phyloP scores from a whole-genome alignment of 2,888 invertebrate species.

The Tetanocera ferruginea region DNA sequence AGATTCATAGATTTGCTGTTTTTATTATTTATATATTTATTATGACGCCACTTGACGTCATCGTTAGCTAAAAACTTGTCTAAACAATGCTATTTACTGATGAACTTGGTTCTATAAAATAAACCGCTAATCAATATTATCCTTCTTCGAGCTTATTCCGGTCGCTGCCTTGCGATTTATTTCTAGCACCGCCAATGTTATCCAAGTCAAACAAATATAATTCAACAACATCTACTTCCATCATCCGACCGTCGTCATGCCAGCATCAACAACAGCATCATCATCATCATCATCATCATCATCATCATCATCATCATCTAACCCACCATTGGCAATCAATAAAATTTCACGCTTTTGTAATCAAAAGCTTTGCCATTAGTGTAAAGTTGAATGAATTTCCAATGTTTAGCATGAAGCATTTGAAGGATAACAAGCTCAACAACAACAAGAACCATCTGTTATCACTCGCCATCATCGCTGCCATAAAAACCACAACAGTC shows the following conservation, averaged over 20 bases:
- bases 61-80: no score
- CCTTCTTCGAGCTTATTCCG: neutral
- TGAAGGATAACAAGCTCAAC: slow-evolving; percentile 22
- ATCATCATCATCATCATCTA: neutral
- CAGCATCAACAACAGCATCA: no score
- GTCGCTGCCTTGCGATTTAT: neutral
- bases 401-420: neutral
- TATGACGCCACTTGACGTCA: no score
- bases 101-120: no score
- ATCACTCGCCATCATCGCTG: neutral
- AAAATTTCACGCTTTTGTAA: slow-evolving; percentile 67
- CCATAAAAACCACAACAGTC: neutral
- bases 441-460: slow-evolving; percentile 14
- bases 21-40: no score
- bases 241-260: neutral
- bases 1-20: no score
- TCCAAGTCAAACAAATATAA: slow-evolving; percentile 11
- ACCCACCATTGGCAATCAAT: slow-evolving; percentile 60
- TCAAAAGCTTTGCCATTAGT: slow-evolving; percentile 66
- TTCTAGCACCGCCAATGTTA: neutral
- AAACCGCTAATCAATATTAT: no score
- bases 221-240: neutral
- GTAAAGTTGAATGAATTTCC: slow-evolving; percentile 57
- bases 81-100: no score
- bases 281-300: neutral